These are phyloP conservation scores for Noctua pronuba DNA, from an alignment of 2,888 invertebrate genomes.

Conservation along the genomic window DNA sequence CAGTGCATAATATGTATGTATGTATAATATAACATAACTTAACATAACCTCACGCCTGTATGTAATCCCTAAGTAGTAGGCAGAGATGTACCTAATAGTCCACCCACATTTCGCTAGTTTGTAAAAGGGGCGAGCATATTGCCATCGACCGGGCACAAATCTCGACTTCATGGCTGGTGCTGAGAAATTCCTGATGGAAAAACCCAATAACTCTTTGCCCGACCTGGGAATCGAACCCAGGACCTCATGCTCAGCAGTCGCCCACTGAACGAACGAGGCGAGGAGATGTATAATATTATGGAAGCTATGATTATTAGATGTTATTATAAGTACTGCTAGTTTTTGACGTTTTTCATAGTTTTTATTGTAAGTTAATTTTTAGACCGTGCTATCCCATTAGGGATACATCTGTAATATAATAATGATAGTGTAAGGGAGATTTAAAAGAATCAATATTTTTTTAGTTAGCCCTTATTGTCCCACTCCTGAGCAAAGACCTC, in stretches of 20 bases:
- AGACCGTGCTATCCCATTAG: no score
- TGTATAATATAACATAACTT: no score
- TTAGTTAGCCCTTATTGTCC: no score
- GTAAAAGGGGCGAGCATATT: not conserved
- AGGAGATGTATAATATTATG: not conserved
- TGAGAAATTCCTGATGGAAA: not conserved
- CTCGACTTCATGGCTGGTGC: not conserved
- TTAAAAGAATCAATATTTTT: no score
- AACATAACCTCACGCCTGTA: not conserved
- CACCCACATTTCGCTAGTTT: not conserved
- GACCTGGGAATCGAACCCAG: not conserved
- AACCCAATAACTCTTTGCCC: not conserved
- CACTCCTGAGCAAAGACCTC: no score
- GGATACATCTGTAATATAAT: no score
- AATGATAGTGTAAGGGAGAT: no score
- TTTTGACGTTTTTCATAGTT: no score
- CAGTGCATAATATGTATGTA: no score
- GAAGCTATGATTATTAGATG: no score
- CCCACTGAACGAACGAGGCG: not conserved
- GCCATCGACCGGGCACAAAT: not conserved
- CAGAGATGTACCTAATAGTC: not conserved
- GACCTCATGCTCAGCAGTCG: not conserved
- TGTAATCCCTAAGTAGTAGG: not conserved
- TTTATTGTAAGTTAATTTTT: no score
- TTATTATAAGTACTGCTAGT: no score